These are phyloP conservation scores for Eristalis arbustorum DNA, from an alignment of 2,888 invertebrate species.

Conservation along the genomic window DNA sequence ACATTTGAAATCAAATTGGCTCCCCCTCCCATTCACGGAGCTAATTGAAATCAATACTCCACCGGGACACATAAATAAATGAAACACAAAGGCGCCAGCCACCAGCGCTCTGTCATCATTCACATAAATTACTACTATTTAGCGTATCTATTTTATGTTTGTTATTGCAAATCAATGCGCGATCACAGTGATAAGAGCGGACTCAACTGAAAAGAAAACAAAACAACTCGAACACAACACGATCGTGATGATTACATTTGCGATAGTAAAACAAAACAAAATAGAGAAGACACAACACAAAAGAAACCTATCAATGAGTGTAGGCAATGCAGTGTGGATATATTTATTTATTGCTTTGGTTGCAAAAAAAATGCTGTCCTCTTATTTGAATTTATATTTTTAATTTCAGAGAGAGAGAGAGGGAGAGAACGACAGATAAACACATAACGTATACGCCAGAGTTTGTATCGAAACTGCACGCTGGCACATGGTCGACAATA, in stretches of 20 bases:
- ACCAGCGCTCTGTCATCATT: background rate
- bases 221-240: background rate
- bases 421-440: background rate
- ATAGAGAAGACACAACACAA: background rate
- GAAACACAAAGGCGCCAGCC: conserved; percentile 12
- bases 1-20: conserved; percentile 12
- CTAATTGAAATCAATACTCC: conserved; percentile 23
- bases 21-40: background rate
- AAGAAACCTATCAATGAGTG: background rate
- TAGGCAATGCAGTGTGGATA: background rate
- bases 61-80: conserved; percentile 1
- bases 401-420: background rate
- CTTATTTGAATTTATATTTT: background rate
- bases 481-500: conserved; percentile 23
- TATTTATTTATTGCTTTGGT: background rate
- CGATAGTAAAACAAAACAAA: background rate
- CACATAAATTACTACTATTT: background rate
- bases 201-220: background rate
- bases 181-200: conserved; percentile 15
- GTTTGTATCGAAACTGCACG: conserved; percentile 2
- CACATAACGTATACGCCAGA: conserved; percentile 28
- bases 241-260: conserved; percentile 10
- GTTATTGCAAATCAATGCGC: conserved; percentile 21
- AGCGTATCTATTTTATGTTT: background rate
- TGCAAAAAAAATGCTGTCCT: background rate